Conservation (phyloP, 2,113 vertebrate genomes). For the Gavialis gangeticus region DNA sequence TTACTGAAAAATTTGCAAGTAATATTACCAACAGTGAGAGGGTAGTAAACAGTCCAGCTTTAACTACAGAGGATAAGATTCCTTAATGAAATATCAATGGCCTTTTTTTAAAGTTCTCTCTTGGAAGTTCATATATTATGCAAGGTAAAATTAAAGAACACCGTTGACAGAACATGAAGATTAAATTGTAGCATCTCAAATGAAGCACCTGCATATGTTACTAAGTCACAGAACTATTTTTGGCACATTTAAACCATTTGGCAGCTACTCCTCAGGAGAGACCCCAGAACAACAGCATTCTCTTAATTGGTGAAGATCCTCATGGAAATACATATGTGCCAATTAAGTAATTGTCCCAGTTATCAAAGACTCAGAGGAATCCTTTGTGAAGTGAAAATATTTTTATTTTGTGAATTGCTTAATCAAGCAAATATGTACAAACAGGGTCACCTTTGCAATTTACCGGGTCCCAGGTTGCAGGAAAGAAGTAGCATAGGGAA, state of each 20-base stretch:
- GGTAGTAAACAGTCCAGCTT: neutral
- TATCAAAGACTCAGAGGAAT: neutral
- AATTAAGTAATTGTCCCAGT: neutral
- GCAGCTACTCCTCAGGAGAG: neutral
- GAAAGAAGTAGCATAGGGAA: neutral
- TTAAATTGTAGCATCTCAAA: neutral
- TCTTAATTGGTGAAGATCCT: neutral
- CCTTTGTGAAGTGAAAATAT: neutral
- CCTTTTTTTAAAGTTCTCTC: neutral
- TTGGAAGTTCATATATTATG: neutral
- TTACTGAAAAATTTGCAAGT: neutral
- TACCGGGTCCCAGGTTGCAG: neutral
- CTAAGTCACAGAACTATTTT: neutral
- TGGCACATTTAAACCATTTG: neutral
- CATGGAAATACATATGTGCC: fast-evolving
- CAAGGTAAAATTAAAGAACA: neutral
- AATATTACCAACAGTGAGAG: neutral
- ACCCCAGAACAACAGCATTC: neutral
- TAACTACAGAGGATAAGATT: neutral
- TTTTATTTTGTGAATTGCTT: neutral
- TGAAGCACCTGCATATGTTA: neutral
- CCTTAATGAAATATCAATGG: neutral
- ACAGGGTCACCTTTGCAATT: neutral
- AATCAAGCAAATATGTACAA: neutral
- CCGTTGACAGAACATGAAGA: neutral